Base-by-base conservation (phyloP, 2,888 invertebrate species). In the Volucella inanis region DNA sequence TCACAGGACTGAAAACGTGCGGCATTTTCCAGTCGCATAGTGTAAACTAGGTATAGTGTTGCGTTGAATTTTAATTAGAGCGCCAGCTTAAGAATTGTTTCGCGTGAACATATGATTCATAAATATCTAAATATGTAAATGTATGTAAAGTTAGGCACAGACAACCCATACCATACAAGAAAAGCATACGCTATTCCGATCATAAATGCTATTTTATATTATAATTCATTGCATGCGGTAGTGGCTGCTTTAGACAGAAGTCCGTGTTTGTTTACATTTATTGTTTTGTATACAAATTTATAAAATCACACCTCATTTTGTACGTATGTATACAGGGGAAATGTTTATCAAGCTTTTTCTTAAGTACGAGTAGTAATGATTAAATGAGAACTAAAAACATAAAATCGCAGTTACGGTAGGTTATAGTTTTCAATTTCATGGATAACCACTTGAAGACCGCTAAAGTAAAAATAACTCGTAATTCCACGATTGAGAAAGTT, bases 1-100 rank as follows among this genome's bases (percentile, higher is more conserved):
- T 4, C 54, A 80, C 47, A 62, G 71, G 76, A 71, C 75, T 9
- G 1, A 15, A 41, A 70, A 57, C 47, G 54, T 71, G 71, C 11
- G 50, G 57, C 65, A 45, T 50, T 55, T 71, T 31, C 39, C 18
- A 45, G 45, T 22, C 11, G 49, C 49, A 43, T 43, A 31, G 62
- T 77, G 71, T 71, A 71, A 77, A 64, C 47, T 55, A n/a, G n/a
- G n/a, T n/a, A 31, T 31, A 11, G 59, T 39, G 82, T 45, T 67
- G 49, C 31, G 43, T 43, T 68, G 83, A 83, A 83, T 83, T 64
- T 64, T 78, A 47, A 83, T 74, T 52, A 78, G 68, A 68, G 65
- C 59, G 68, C 68, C 68, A 45, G 64, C 31, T 54, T 43, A 1
- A 59, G 45, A 10, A 38, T 12, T n/a, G 10, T 61, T 45, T 61